Evolutionary conservation across 2,113 vertebrate species (phyloP).

Genomic region (Tichodroma muraria): DNA sequence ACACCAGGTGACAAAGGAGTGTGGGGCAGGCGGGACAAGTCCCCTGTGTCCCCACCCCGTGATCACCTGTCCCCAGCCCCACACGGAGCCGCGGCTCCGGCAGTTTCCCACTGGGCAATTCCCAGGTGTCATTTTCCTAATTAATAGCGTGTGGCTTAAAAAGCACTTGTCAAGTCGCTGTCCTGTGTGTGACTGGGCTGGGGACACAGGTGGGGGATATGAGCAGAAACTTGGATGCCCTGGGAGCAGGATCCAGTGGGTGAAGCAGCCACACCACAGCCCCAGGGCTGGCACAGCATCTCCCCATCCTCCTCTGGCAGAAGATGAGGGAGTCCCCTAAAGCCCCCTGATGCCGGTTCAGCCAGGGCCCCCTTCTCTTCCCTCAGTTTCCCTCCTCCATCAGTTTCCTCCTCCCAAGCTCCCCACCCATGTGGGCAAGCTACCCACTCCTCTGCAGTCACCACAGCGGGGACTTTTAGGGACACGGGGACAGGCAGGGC

Average conservation of each 20-base stretch:
- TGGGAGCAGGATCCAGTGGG: not conserved
- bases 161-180: fast-evolving
- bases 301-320: not conserved
- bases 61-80: not conserved
- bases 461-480: not conserved
- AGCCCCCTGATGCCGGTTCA: not conserved
- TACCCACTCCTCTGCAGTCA: fast-evolving
- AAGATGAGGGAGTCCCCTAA: not conserved
- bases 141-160: not conserved
- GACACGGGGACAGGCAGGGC: not conserved
- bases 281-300: not conserved
- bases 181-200: not conserved
- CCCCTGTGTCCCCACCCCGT: fast-evolving
- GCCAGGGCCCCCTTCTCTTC: not conserved
- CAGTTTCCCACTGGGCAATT: not conserved
- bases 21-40: fast-evolving
- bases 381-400: not conserved
- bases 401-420: not conserved
- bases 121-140: not conserved
- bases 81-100: fast-evolving
- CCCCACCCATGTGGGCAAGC: not conserved
- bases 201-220: fast-evolving
- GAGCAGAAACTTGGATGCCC: not conserved
- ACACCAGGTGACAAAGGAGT: not conserved
- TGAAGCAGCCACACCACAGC: not conserved